Base-by-base conservation (phyloP, 1,140 invertebrate genomes). In the Helicoverpa armigera region DNA sequence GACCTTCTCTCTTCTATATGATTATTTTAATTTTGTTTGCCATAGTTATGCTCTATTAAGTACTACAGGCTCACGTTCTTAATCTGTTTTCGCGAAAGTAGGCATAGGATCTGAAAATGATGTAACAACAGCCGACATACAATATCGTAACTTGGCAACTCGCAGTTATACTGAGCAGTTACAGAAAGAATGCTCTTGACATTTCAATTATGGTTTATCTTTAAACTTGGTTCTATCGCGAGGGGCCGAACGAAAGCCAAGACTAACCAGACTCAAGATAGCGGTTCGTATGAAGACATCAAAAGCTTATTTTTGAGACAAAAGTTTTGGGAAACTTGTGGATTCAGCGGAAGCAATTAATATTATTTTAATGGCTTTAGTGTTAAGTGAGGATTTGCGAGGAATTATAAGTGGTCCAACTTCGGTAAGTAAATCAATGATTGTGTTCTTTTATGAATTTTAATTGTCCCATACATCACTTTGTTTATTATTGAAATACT, bases 171-270 rank as follows among this genome's bases (percentile, higher is more conserved):
- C 63, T 43, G 23, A 78, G 29, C 65, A 69, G 43, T 56, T 72
- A 82, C 53, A 80, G 54, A 72, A 83, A 82, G 81, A 85, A 85
- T 88, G 86, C 72, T 82, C 79, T 63, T 87, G 87, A 87, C 87
- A 84, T 85, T 87, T 87, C 87, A 84, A 88, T 88, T 87, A 88
- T 67, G 78, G 79, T 83, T 86, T 87, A 85, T 88, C 87, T 86
- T 81, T 79, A 80, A 80, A 80, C 50, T 84, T 84, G 82, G 60
- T 82, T 77, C 74, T 81, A 82, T 86, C 73, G 79, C 63, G 79
- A 56, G n/a, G 78, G 58, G 63, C 79, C 72, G 69, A 79, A 81
- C 54, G 67, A 69, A 72, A 48, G 70, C 78, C 78, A 78, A 80
- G 79, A 80, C 70, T 78, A 23, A 61, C 63, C 51, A 70, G 70